A percentile compares a stretch with the other conserved stretches of the same genome.
These are phyloP conservation scores for Falcaria lacertinaria DNA, from an alignment of 2,888 invertebrate genomes.

Conservation along the genomic window DNA sequence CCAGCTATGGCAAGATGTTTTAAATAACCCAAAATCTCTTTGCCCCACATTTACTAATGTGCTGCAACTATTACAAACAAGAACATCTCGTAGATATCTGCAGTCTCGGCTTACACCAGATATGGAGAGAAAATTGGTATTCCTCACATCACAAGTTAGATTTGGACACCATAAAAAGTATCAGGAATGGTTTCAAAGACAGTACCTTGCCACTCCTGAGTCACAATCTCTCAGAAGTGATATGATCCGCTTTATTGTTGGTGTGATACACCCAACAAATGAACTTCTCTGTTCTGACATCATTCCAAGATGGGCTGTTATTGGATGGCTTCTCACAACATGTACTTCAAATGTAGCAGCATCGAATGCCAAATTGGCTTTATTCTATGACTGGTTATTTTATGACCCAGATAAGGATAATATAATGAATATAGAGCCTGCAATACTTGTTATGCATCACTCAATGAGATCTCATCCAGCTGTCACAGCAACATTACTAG, in stretches of 20 bases:
- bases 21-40: constrained; percentile 86
- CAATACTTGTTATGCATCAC: constrained; percentile 95
- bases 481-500: constrained; percentile 92
- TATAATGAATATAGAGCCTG: constrained; percentile 97
- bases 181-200: constrained; percentile 96
- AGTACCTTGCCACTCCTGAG: constrained; percentile 94
- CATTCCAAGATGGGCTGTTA: constrained; percentile 96
- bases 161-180: constrained; percentile 95
- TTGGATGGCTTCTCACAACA: constrained; percentile 95
- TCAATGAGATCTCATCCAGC: constrained; percentile 95
- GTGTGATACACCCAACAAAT: constrained; percentile 96
- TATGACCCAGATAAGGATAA: constrained; percentile 95
- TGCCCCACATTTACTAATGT: constrained; percentile 89
- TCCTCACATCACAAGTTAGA: constrained; percentile 90
- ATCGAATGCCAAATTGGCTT: constrained; percentile 93
- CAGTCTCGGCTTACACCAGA: constrained; percentile 93
- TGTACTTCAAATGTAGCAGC: constrained; percentile 94
- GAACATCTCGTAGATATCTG: constrained; percentile 92
- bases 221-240: constrained; percentile 94
- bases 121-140: constrained; percentile 94
- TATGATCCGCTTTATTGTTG: constrained; percentile 95
- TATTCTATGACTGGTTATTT: constrained; percentile 96
- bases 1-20: constrained; percentile 91
- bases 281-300: constrained; percentile 96
- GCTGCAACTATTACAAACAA: constrained; percentile 87